Evolutionary conservation across 2,113 vertebrate genomes (phyloP).

Genomic region (mouse (Mus musculus)): DNA sequence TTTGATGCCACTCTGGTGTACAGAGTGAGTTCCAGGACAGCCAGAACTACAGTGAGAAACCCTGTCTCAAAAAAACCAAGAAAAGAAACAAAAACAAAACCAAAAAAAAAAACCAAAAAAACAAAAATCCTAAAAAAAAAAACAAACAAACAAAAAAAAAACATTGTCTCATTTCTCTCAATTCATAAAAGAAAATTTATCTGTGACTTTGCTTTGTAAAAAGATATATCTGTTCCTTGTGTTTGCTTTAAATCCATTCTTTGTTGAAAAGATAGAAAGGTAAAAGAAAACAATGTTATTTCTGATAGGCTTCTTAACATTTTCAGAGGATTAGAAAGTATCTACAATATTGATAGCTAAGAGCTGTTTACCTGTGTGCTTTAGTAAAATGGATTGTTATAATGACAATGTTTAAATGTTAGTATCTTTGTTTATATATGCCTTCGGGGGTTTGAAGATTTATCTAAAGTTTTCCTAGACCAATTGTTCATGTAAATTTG

Average conservation of each 20-base stretch:
- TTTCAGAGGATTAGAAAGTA: conserved; percentile 63
- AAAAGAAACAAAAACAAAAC: no score
- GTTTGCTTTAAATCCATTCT: conserved; percentile 70
- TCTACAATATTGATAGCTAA: conserved; percentile 51
- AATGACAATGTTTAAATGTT: conserved; percentile 42
- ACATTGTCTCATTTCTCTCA: conserved; percentile 44
- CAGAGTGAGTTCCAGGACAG: no score
- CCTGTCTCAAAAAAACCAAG: no score
- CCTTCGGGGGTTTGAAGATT: not conserved
- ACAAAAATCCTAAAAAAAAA: no score
- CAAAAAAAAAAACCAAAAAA: no score
- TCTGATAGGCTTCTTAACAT: conserved; percentile 62
- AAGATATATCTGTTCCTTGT: conserved; percentile 61
- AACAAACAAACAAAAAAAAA: not conserved
- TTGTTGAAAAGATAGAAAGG: conserved; percentile 47
- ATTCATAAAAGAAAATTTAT: conserved; percentile 50
- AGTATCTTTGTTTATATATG: conserved; percentile 51
- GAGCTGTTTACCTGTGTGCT: conserved; percentile 49
- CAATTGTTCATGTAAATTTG: conserved; percentile 59
- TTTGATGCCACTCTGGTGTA: no score
- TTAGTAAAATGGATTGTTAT: conserved; percentile 38
- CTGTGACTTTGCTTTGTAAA: conserved; percentile 52
- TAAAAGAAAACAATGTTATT: conserved; percentile 53
- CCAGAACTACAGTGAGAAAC: no score
- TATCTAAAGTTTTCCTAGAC: conserved; percentile 57